phyloP scores from a whole-genome alignment of 1,140 invertebrate genomes.

The Drosophila bocki region DNA sequence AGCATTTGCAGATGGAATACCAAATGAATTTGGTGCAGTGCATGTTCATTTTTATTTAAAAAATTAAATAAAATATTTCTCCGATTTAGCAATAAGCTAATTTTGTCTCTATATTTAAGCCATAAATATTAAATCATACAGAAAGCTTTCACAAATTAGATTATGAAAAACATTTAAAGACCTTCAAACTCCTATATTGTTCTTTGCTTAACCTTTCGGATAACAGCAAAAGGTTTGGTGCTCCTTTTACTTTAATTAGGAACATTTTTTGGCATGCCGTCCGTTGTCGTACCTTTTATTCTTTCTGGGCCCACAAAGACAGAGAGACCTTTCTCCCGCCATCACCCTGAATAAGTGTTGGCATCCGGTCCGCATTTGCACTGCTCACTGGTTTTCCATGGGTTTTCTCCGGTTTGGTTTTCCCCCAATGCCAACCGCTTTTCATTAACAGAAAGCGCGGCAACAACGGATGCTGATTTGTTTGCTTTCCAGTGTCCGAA shows the following conservation, averaged over 20 bases:
- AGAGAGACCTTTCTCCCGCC: not conserved
- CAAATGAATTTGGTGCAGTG: not conserved
- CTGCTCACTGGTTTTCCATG: not conserved
- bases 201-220: conserved; percentile 5
- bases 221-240: not conserved
- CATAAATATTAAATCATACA: not conserved
- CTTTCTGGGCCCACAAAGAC: not conserved
- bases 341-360: not conserved
- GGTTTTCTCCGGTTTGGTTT: not conserved
- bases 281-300: not conserved
- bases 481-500: conserved; percentile 23
- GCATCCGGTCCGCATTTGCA: conserved; percentile 7
- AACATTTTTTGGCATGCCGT: conserved; percentile 6
- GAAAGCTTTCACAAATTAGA: not conserved
- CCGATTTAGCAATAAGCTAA: not conserved
- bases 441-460: conserved; percentile 41
- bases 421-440: conserved; percentile 19
- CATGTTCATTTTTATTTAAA: no score
- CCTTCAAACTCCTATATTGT: not conserved
- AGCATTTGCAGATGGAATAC: not conserved
- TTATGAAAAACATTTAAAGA: not conserved
- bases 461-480: conserved; percentile 34
- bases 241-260: conserved; percentile 8
- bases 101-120: not conserved
- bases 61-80: not conserved